Evolutionary conservation across 37 sponge, comb jelly and placozoan species (phyloP).

Genomic region (Aplysina aerophoba): DNA sequence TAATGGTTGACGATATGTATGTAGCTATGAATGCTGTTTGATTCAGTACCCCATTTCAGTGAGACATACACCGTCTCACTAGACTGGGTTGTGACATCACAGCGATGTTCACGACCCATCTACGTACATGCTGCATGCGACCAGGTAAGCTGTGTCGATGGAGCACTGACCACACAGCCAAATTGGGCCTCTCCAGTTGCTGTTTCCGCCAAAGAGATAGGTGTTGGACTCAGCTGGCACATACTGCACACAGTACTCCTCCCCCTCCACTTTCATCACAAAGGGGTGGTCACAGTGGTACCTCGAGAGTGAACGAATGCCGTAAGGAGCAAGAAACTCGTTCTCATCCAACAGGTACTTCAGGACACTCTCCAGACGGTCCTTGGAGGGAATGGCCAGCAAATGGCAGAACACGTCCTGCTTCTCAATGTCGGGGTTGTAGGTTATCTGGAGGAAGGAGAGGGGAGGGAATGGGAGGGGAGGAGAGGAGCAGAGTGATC

Average conservation of each 20-base stretch:
- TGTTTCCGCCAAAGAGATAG: conserved; percentile 95
- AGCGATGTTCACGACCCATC: too few relatives aligned
- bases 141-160: neutral
- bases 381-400: conserved; percentile 84
- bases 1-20: neutral
- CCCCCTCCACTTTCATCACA: conserved; percentile 71
- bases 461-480: too few relatives aligned
- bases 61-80: too few relatives aligned
- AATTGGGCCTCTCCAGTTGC: conserved; percentile 97
- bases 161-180: conserved; percentile 85
- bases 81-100: too few relatives aligned
- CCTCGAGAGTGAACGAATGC: conserved; percentile 92
- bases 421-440: conserved; percentile 61
- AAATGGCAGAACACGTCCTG: conserved; percentile 71
- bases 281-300: conserved; percentile 81
- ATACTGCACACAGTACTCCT: conserved; percentile 70
- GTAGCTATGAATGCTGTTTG: neutral
- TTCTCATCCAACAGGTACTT: conserved; percentile 91
- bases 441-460: conserved; percentile 62
- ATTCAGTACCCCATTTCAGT: neutral
- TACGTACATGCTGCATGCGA: too few relatives aligned
- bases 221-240: conserved; percentile 97
- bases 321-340: conserved; percentile 94
- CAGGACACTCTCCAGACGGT: conserved; percentile 70
- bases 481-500: too few relatives aligned